Conservation (phyloP, 2,888 invertebrate genomes). For the Amphipyra tragopoginis region DNA sequence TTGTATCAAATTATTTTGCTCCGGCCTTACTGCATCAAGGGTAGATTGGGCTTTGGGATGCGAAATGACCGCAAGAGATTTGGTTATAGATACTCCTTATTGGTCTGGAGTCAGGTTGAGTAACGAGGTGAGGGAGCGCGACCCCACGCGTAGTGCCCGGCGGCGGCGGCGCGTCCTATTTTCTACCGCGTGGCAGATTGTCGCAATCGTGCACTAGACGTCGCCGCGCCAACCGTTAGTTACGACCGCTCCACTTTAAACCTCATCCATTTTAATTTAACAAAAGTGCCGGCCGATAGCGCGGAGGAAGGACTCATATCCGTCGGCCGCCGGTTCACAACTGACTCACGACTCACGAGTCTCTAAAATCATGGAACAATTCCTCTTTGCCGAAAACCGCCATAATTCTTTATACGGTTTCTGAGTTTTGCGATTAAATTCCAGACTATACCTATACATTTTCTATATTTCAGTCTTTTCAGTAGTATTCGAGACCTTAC, state of each 20-base stretch:
- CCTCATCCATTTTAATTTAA: constrained; percentile 90
- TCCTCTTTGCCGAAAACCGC: constrained; percentile 36
- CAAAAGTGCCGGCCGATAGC: constrained; percentile 89
- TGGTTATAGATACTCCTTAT: constrained; percentile 28
- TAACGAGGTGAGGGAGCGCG: constrained; percentile 62
- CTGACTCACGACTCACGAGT: constrained; percentile 57
- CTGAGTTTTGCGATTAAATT: background rate
- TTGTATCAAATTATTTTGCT: too few species aligned
- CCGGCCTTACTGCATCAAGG: too few species aligned
- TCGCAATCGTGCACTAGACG: constrained; percentile 78
- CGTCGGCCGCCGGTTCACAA: constrained; percentile 73
- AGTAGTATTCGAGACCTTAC: too few species aligned
- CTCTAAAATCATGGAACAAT: constrained; percentile 54
- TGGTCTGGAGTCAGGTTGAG: constrained; percentile 51
- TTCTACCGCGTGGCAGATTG: constrained; percentile 74
- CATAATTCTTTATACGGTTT: background rate
- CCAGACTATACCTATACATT: too few species aligned
- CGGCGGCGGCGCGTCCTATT: constrained; percentile 70
- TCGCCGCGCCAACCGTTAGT: constrained; percentile 85
- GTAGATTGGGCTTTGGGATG: background rate
- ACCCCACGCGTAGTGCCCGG: constrained; percentile 76
- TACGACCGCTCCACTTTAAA: constrained; percentile 88
- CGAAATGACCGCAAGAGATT: constrained; percentile 7
- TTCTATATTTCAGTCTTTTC: too few species aligned
- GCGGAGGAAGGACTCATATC: constrained; percentile 88